phyloP scores from a whole-genome alignment of 2,797 vertebrate species.

The Phrynocephalus vlangalii region DNA sequence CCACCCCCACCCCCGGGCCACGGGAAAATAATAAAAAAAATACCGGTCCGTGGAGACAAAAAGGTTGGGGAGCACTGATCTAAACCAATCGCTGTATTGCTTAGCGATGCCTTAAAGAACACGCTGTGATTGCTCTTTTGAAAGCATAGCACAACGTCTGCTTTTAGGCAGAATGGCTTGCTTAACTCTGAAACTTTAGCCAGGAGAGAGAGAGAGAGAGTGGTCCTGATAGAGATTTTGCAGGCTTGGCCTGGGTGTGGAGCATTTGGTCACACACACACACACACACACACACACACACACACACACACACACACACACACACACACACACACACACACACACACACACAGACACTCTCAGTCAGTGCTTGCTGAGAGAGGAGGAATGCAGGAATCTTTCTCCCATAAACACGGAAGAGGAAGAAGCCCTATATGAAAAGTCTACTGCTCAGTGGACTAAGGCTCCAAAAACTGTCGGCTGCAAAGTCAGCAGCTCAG shows the following conservation, averaged over 20 bases:
- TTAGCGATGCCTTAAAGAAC: not conserved
- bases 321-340: too few species aligned
- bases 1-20: too few species aligned
- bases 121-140: constrained; percentile 4
- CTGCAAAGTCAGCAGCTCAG: too few species aligned
- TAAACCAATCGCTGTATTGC: not conserved
- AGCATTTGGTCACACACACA: not conserved
- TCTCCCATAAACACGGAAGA: not conserved
- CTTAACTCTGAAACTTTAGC: not conserved
- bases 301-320: too few species aligned
- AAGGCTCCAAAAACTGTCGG: too few species aligned
- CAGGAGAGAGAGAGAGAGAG: not conserved
- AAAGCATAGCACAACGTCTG: fast-evolving
- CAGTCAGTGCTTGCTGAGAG: not conserved
- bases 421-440: not conserved
- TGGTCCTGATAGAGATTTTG: not conserved
- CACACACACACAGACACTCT: too few species aligned
- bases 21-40: too few species aligned
- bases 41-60: too few species aligned
- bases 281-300: too few species aligned
- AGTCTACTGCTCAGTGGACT: not conserved
- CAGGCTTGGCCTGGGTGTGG: constrained; percentile 5
- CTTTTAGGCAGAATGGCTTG: not conserved
- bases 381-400: not conserved
- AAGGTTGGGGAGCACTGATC: too few species aligned